A percentile compares a stretch with the other conserved stretches of the same genome.
These are phyloP conservation scores for Synchiropus splendidus DNA, from an alignment of 2,113 vertebrate species.

Conservation along the genomic window DNA sequence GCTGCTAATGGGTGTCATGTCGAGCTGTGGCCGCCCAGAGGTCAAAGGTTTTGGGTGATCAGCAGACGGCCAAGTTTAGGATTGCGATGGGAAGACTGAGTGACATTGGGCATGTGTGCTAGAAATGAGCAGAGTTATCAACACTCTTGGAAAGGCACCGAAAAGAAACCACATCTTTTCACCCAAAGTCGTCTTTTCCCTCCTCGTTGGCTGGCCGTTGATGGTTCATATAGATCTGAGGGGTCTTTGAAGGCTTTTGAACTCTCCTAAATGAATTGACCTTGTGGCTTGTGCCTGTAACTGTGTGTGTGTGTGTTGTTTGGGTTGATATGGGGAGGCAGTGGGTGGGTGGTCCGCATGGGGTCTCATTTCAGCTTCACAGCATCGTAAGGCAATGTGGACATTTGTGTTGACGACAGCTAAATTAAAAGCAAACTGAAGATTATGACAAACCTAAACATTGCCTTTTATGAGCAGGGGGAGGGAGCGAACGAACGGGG, in stretches of 20 bases:
- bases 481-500: slow-evolving; percentile 13
- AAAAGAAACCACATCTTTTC: slow-evolving; percentile 14
- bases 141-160: slow-evolving; percentile 15
- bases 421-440: slow-evolving; percentile 63
- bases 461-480: slow-evolving; percentile 51
- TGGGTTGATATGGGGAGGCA: slow-evolving; percentile 49
- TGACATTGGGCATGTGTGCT: slow-evolving; percentile 59
- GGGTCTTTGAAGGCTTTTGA: slow-evolving; percentile 89
- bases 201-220: slow-evolving; percentile 70
- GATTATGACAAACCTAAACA: slow-evolving; percentile 65
- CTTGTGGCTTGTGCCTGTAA: slow-evolving; percentile 67
- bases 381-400: slow-evolving; percentile 38
- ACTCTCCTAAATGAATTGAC: slow-evolving; percentile 92
- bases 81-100: slow-evolving; percentile 53
- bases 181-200: slow-evolving; percentile 44
- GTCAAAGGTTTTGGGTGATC: slow-evolving; percentile 44
- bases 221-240: slow-evolving; percentile 92
- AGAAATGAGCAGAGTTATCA: slow-evolving; percentile 18
- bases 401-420: slow-evolving; percentile 55
- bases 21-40: slow-evolving; percentile 38
- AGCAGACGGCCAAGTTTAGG: slow-evolving; percentile 63
- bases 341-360: slow-evolving; percentile 57
- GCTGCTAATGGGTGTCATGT: slow-evolving; percentile 70
- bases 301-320: slow-evolving; percentile 35
- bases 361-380: slow-evolving; percentile 54